These are phyloP conservation scores for Margaritifera margaritifera DNA, from an alignment of 2,888 invertebrate genomes.

Conservation along the genomic window DNA sequence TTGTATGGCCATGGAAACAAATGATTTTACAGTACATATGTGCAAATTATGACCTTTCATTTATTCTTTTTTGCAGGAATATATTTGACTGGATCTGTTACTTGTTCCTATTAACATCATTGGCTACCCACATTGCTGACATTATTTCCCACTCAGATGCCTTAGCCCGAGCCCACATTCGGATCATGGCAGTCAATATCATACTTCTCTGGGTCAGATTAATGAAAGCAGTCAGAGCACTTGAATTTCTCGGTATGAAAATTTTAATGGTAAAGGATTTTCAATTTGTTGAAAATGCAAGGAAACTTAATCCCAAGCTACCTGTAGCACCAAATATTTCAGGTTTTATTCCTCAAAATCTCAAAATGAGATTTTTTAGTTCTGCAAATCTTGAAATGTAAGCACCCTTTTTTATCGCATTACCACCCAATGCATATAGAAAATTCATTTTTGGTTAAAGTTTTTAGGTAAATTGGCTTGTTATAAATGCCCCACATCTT, in stretches of 20 bases:
- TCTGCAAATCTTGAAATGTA: too few species aligned
- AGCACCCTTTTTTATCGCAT: too few species aligned
- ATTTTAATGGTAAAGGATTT: background rate
- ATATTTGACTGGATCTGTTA: constrained; percentile 71
- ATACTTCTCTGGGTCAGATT: constrained; percentile 70
- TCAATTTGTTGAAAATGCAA: background rate
- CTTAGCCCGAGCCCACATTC: constrained; percentile 64
- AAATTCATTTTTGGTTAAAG: background rate
- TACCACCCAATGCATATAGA: too few species aligned
- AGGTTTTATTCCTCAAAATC: too few species aligned
- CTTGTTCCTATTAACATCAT: constrained; percentile 53
- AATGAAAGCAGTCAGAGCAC: constrained; percentile 68
- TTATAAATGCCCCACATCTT: too few species aligned
- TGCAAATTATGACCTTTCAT: background rate
- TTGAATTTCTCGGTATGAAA: constrained; percentile 59
- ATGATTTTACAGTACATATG: constrained; percentile 1
- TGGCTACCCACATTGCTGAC: constrained; percentile 66
- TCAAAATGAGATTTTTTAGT: too few species aligned
- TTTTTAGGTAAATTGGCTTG: background rate
- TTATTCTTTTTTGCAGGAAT: constrained; percentile 59
- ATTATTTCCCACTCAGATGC: constrained; percentile 52
- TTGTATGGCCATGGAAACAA: too few species aligned
- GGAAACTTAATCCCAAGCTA: too few species aligned
- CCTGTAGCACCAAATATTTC: too few species aligned
- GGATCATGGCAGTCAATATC: constrained; percentile 67